Base-by-base conservation (phyloP, 1,140 invertebrate species). In the Argopecten irradians region DNA sequence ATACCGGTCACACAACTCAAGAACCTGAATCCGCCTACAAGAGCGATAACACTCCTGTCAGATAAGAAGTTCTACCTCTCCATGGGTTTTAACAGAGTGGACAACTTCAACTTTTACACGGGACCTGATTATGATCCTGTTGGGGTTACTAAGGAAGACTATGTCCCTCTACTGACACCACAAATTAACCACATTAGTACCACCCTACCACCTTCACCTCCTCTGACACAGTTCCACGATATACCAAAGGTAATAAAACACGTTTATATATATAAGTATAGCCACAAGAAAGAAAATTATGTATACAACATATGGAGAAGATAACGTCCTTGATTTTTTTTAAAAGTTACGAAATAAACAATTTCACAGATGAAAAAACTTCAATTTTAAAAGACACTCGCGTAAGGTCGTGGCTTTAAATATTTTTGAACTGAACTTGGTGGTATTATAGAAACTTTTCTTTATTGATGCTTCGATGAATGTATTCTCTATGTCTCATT, bases 181-280 rank as follows among this genome's bases (percentile, higher is more conserved):
- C 98, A 98, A 95, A 95, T 99, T 2, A 99, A 99, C 94, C 97
- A 98, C 92, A 98, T 99, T 88, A 97, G 97, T 43, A 97, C 97
- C 96, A 97, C 97, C 92, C 95, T 98, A 89, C 98, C 97, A 0
- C 94, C 97, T 0, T 96, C 97, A 89, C 97, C 98, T 0, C 95
- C 98, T 0, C 94, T 98, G 34, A 96, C 97, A 0, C 97, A 97
- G 32, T 96, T 97, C 87, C 96, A 97, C 34, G 96, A 97, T 32
- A 95, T 97, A 14, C 96, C 97, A 11, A 88, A 93, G 86, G 97
- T 97, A 36, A 97, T 34, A n/a, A n/a, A n/a, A n/a, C n/a, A n/a
- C n/a, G n/a, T n/a, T n/a, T n/a, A n/a, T n/a, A n/a, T n/a, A n/a
- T n/a, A n/a, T n/a, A n/a, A n/a, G n/a, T n/a, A n/a, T n/a, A n/a